Conservation (phyloP, 2,888 invertebrate genomes). For the Uloborus plumipes region DNA sequence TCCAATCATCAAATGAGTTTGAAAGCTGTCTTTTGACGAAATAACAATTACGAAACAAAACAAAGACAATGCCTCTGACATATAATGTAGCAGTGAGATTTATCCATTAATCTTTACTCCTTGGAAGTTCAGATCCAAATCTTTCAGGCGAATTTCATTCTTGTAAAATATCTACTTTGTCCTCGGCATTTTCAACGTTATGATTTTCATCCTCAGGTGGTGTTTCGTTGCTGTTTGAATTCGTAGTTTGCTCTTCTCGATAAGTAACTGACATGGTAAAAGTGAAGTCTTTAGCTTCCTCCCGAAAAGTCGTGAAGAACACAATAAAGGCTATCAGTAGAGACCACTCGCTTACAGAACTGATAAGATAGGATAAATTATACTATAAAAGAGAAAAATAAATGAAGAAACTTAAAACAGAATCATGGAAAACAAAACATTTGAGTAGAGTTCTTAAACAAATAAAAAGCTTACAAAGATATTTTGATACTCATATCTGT, state of each 20-base stretch:
- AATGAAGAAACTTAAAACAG: too few relatives aligned
- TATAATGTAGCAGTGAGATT: too few relatives aligned
- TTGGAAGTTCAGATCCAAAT: too few relatives aligned
- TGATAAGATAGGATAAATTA: slow-evolving; percentile 35
- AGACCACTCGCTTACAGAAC: slow-evolving; percentile 40
- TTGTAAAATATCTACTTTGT: slow-evolving; percentile 1
- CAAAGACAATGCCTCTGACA: too few relatives aligned
- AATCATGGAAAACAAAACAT: too few relatives aligned
- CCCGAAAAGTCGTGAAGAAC: slow-evolving; percentile 41
- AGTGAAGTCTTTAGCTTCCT: slow-evolving; percentile 43
- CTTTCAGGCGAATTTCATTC: not conserved
- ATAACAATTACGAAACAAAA: too few relatives aligned
- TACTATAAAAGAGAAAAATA: slow-evolving; percentile 29
- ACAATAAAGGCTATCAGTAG: slow-evolving; percentile 40
- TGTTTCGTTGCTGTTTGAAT: not conserved
- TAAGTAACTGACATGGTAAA: slow-evolving; percentile 31
- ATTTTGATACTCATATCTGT: too few relatives aligned
- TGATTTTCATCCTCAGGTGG: slow-evolving; percentile 21
- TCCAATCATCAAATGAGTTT: too few relatives aligned
- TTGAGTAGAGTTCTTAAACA: too few relatives aligned
- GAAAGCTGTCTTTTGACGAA: too few relatives aligned
- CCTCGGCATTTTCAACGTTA: slow-evolving; percentile 1
- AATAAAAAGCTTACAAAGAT: too few relatives aligned
- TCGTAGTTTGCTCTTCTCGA: not conserved
- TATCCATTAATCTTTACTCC: too few relatives aligned